Evolutionary conservation across 1,140 invertebrate species (phyloP).

Genomic region (Nasonia vitripennis): DNA sequence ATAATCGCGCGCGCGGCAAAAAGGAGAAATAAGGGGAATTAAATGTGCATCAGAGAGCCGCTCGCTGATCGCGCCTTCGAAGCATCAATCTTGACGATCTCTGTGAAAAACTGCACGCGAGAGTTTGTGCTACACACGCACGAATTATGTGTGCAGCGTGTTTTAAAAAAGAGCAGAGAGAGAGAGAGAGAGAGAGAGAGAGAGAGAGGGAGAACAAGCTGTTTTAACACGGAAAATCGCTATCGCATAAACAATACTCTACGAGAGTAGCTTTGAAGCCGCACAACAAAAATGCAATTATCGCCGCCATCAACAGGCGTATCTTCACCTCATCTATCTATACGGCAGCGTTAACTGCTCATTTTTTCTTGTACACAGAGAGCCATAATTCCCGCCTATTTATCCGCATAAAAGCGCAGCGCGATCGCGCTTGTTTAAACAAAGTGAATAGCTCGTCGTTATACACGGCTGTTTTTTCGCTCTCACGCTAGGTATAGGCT

Average conservation of each 20-base stretch:
- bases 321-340: not conserved
- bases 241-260: not conserved
- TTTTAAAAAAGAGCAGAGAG: no score
- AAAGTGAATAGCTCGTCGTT: conserved; percentile 21
- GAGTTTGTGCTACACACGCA: not conserved
- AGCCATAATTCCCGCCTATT: conserved; percentile 4
- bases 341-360: not conserved
- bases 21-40: not conserved
- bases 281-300: not conserved
- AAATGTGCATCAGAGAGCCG: not conserved
- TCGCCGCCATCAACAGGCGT: not conserved
- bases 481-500: conserved; percentile 1
- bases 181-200: no score
- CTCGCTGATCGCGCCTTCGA: not conserved
- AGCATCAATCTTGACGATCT: not conserved
- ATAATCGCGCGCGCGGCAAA: not conserved
- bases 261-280: not conserved
- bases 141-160: not conserved
- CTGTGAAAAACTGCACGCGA: not conserved
- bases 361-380: not conserved
- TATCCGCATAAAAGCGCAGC: not conserved
- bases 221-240: not conserved
- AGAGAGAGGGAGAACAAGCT: not conserved
- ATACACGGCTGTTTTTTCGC: not conserved
- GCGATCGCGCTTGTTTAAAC: conserved; percentile 14